Evolutionary conservation across 2,113 vertebrate species (phyloP).

Genomic region (Podarcis raffonei): DNA sequence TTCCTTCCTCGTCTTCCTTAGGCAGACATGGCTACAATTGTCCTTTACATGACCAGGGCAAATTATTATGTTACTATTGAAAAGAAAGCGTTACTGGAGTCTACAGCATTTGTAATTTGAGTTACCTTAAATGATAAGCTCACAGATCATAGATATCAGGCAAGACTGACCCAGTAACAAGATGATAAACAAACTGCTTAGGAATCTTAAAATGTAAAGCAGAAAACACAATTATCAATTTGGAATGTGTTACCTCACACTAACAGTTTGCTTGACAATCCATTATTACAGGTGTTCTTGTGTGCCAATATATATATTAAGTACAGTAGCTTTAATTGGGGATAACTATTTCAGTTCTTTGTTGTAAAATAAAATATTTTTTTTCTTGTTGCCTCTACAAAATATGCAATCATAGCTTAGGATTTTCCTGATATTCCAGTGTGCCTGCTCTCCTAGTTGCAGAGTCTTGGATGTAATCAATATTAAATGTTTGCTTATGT

Average conservation of each 20-base stretch:
- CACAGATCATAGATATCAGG: slow-evolving; percentile 9
- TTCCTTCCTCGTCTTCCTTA: not conserved
- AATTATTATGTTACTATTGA: not conserved
- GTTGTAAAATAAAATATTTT: slow-evolving; percentile 57
- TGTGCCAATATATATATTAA: slow-evolving; percentile 20
- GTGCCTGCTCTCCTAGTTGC: slow-evolving; percentile 55
- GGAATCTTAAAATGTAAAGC: slow-evolving; percentile 50
- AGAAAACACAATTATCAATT: slow-evolving; percentile 42
- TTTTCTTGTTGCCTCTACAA: slow-evolving; percentile 46
- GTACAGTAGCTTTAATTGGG: slow-evolving; percentile 55
- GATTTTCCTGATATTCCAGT: slow-evolving; percentile 51
- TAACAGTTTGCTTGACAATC: slow-evolving; percentile 13
- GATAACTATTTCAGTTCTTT: slow-evolving; percentile 57
- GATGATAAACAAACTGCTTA: slow-evolving; percentile 47
- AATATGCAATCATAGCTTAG: slow-evolving; percentile 42
- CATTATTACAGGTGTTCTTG: slow-evolving; percentile 29
- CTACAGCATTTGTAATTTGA: not conserved
- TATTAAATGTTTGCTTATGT: slow-evolving; percentile 78
- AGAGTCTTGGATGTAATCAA: slow-evolving; percentile 67
- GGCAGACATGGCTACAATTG: not conserved
- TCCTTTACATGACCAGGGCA: too few relatives aligned
- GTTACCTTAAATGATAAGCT: not conserved
- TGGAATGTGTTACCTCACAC: slow-evolving; percentile 13
- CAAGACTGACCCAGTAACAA: not conserved
- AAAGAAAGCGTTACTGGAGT: not conserved